Evolutionary conservation across 2,113 vertebrate genomes (phyloP).

Genomic region (Fregetta grallaria): DNA sequence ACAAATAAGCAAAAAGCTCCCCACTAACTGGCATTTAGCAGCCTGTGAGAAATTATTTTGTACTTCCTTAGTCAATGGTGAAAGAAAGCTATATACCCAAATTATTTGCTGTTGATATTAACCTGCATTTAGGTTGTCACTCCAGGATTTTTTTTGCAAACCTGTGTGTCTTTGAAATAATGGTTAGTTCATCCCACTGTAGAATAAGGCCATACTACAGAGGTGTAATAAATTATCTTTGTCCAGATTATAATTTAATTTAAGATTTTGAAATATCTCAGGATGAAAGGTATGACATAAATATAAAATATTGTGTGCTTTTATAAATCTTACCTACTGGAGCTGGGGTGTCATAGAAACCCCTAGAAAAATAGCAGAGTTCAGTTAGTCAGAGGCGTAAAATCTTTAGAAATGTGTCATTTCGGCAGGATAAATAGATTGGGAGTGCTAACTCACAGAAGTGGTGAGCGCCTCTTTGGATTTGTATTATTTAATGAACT

Average conservation of each 20-base stretch:
- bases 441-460: background rate
- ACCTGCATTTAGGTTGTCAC: background rate
- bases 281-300: background rate
- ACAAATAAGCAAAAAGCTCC: background rate
- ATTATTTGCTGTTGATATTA: background rate
- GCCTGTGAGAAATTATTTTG: background rate
- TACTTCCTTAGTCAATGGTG: background rate
- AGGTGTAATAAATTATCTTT: background rate
- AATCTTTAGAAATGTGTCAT: background rate
- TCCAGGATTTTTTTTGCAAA: background rate
- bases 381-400: background rate
- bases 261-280: background rate
- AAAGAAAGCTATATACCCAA: background rate
- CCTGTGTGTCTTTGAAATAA: background rate
- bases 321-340: background rate
- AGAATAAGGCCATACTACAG: background rate
- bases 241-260: background rate
- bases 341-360: background rate
- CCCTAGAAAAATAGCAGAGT: background rate
- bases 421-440: background rate
- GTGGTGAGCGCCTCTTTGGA: background rate
- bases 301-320: background rate
- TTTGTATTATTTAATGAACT: background rate
- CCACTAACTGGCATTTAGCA: slow-evolving; percentile 21
- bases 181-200: background rate